A percentile compares a stretch with the other conserved stretches of the same genome.
phyloP scores from a whole-genome alignment of 1,140 invertebrate species.

The Mamestra configurata region DNA sequence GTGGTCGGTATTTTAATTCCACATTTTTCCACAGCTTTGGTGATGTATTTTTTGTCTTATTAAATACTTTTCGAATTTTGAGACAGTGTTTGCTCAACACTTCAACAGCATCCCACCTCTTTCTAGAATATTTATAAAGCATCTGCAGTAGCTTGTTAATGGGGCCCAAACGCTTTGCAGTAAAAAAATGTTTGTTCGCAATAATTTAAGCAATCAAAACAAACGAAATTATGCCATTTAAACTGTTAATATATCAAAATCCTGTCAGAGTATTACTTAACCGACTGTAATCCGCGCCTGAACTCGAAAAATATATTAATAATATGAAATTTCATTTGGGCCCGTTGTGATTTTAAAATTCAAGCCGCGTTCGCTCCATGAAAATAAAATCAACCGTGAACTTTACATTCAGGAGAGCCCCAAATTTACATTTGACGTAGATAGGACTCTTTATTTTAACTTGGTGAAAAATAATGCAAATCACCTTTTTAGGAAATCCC shows the following conservation, averaged over 20 bases:
- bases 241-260: not conserved
- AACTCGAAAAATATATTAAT: slow-evolving; percentile 31
- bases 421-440: slow-evolving; percentile 73
- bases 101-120: no score
- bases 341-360: slow-evolving; percentile 70
- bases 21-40: not conserved
- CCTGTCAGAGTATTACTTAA: not conserved
- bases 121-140: no score
- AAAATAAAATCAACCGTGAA: slow-evolving; percentile 79
- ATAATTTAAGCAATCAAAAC: not conserved
- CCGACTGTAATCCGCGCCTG: not conserved
- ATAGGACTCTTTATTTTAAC: slow-evolving; percentile 64
- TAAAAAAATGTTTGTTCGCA: not conserved
- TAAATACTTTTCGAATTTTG: no score
- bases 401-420: slow-evolving; percentile 70
- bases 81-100: no score
- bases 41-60: not conserved
- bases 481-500: slow-evolving; percentile 57
- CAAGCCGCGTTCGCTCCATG: slow-evolving; percentile 62
- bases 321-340: slow-evolving; percentile 63
- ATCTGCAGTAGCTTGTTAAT: no score
- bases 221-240: not conserved
- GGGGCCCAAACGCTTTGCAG: no score
- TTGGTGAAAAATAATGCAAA: slow-evolving; percentile 67
- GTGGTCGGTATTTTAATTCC: slow-evolving; percentile 4